Evolutionary conservation across 2,113 vertebrate genomes (phyloP), one percentile per base, ranked within the genome.

Genomic region (Ciconia maguari): DNA sequence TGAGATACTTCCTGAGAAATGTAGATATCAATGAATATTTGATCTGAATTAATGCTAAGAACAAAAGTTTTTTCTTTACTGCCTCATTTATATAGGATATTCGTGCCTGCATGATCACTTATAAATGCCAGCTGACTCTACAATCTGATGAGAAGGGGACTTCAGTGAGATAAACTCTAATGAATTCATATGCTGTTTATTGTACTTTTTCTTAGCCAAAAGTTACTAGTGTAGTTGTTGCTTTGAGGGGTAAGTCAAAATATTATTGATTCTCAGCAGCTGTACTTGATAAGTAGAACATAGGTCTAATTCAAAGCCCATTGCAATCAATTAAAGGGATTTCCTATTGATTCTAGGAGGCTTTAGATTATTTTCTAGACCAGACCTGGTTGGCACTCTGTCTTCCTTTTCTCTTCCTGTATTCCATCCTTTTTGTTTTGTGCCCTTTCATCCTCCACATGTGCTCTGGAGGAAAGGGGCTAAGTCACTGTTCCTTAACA

Each of bases 11-110:
- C 75, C 82, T 96, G 65, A 95, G 70, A 94, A 92, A 87, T 65
- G 77, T 70, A 83, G 66, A 13, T 96, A 89, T 93, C 81, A 90
- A 93, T 95, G 91, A 93, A 83, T 96, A 96, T 77, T 97, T 96
- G 54, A 75, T 88, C 87, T 90, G 87, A 94, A 52, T 94, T 91
- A 94, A 91, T 77, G 66, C 38, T 93, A 86, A 60, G 65, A 91
- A 92, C 58, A 85, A 30, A 94, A 88, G 12, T 87, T 84, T 91
- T 83, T 82, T 58, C 74, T 89, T 85, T 85, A 30, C 60, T 71
- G 62, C 24, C 46, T 80, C 32, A 42, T 44, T 82, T 60, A 34
- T 29, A 20, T 6, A 27, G 32, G 30, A 41, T 62, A 83, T 46
- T 77, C 10, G 34, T 48, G 27, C 21, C 70, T 61, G 25, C 34